Evolutionary conservation across 2,888 invertebrate genomes (phyloP).

Genomic region (Eupithecia tripunctaria): DNA sequence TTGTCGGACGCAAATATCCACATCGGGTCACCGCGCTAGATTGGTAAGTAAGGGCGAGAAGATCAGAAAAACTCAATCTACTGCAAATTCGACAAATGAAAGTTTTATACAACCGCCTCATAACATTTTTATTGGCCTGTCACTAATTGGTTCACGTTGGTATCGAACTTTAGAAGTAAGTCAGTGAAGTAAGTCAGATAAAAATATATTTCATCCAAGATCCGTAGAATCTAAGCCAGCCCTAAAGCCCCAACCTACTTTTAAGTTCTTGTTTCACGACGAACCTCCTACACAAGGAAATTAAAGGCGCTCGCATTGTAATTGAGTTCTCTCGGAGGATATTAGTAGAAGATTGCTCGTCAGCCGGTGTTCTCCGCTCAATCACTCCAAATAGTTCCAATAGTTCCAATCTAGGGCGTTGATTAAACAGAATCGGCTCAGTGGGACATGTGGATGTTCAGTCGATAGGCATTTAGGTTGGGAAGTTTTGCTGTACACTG

Average conservation of each 20-base stretch:
- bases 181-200: no score
- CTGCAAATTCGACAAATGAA: no score
- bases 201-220: neutral
- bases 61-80: no score
- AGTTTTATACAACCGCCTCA: no score
- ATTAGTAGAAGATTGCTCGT: slow-evolving; percentile 83
- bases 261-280: slow-evolving; percentile 11
- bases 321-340: slow-evolving; percentile 81
- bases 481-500: neutral
- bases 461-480: slow-evolving; percentile 38
- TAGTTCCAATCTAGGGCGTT: slow-evolving; percentile 72
- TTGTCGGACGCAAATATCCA: no score
- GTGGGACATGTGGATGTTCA: slow-evolving; percentile 64
- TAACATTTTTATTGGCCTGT: no score
- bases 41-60: no score
- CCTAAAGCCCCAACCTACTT: neutral
- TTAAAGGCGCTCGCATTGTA: slow-evolving; percentile 73
- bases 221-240: neutral
- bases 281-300: slow-evolving; percentile 65
- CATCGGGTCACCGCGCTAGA: no score
- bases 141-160: neutral
- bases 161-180: no score
- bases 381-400: slow-evolving; percentile 74
- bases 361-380: slow-evolving; percentile 74
- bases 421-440: slow-evolving; percentile 82